These are phyloP conservation scores for Premnoplex brunnescens DNA, from an alignment of 2,797 vertebrate genomes.

Conservation along the genomic window DNA sequence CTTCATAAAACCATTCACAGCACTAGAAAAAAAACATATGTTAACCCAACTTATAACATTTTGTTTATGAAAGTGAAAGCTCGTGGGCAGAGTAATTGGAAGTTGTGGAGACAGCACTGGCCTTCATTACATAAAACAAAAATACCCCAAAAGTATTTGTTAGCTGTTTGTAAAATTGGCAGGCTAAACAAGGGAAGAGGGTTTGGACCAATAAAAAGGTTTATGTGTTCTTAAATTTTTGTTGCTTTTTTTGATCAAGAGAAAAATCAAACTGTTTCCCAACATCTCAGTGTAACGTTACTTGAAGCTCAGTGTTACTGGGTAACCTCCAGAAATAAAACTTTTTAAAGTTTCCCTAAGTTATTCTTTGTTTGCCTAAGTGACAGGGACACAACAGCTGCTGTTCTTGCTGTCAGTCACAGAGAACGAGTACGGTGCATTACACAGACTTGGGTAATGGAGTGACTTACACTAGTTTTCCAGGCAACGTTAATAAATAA, in stretches of 20 bases:
- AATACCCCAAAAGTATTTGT: neutral
- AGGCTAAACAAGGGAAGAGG: neutral
- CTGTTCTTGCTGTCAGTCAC: neutral
- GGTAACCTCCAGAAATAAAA: neutral
- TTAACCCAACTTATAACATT: neutral
- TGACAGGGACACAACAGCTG: neutral
- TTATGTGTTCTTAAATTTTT: neutral
- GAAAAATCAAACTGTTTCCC: neutral
- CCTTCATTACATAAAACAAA: neutral
- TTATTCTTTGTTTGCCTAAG: neutral
- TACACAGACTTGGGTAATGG: neutral
- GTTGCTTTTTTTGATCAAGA: neutral
- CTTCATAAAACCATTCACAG: neutral
- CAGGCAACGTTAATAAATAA: neutral
- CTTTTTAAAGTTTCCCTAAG: neutral
- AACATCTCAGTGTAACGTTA: neutral
- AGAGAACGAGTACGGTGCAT: neutral
- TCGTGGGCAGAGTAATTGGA: neutral
- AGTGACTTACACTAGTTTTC: neutral
- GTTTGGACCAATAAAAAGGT: neutral
- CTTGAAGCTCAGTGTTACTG: neutral
- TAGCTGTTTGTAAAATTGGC: neutral
- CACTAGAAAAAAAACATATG: neutral
- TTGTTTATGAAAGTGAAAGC: neutral
- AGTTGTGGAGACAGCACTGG: neutral